Base-by-base conservation (phyloP, 2,797 vertebrate genomes). In the Gephyroberyx darwinii region DNA sequence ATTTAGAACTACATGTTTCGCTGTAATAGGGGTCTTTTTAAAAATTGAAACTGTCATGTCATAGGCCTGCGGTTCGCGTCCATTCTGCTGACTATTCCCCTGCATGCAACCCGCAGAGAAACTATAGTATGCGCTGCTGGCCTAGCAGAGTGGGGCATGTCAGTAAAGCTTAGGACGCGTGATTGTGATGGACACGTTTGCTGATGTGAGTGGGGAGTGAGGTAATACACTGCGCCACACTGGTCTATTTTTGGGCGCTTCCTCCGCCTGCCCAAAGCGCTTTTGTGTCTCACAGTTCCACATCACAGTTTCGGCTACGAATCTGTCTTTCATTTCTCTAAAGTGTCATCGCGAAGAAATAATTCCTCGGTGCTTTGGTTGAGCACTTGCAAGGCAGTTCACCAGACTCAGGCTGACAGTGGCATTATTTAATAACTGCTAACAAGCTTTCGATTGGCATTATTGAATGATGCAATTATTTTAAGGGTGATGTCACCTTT, bases 31-130 rank as follows among this genome's bases (percentile, higher is more conserved):
- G 65, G 45, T 71, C 72, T 77, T 86, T 83, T 65, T 65, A 88
- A 89, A 86, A 83, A 89, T 79, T 79, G 12, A 89, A 85, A 84
- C 75, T 84, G 86, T 87, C 71, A 80, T 85, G 85, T 87, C 86
- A 83, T 67, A 68, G 77, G 65, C 43, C 69, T 66, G 61, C 51
- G 75, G 14, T 84, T 78, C 70, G 69, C 39, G 0, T 80, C 71
- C 50, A 19, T 86, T 82, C 69, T 78, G 75, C 81, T 73, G 77
- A 84, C 69, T 60, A 13, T 31, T 76, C 57, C 14, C 26, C 26
- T 35, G 37, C 58, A 56, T 81, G 56, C 81, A 77, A 43, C 22
- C 39, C 14, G 26, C 74, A 79, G 79, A 78, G 85, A 72, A 80
- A 81, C 79, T 77, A 75, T 71, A 74, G 65, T 47, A 56, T 78